These are phyloP conservation scores for Vespertilio murinus DNA, from an alignment of 2,797 vertebrate species.

Conservation along the genomic window DNA sequence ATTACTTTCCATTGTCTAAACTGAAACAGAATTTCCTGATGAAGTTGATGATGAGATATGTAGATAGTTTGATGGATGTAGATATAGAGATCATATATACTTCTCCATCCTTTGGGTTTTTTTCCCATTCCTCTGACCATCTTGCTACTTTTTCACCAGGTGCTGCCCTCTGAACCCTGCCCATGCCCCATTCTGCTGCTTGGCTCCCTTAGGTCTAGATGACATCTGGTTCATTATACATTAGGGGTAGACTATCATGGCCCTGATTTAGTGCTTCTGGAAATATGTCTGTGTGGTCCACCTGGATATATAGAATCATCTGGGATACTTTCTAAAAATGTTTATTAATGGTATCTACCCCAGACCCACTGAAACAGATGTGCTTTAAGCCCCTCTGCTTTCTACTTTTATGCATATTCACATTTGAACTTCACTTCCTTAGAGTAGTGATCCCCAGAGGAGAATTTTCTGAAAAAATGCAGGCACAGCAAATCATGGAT, in stretches of 20 bases:
- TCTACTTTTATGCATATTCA: not conserved
- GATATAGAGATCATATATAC: not conserved
- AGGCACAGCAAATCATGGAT: not conserved
- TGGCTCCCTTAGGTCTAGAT: not conserved
- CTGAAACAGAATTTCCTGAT: not conserved
- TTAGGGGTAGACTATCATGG: not conserved
- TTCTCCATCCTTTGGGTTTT: not conserved
- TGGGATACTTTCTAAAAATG: not conserved
- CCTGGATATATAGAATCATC: not conserved
- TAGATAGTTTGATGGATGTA: not conserved
- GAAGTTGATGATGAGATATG: not conserved
- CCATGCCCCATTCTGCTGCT: not conserved
- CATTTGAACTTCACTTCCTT: not conserved
- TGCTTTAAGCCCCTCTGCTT: not conserved
- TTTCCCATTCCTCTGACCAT: not conserved
- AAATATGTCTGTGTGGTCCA: not conserved
- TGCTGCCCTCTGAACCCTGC: not conserved
- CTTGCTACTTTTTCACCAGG: not conserved
- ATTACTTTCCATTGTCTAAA: not conserved
- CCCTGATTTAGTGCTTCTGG: not conserved
- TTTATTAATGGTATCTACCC: not conserved
- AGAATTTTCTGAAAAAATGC: not conserved
- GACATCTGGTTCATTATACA: not conserved
- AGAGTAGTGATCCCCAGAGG: not conserved
- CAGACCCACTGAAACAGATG: not conserved